Conservation (phyloP, 1,140 invertebrate genomes). For the Hylaeus anthracinus region DNA sequence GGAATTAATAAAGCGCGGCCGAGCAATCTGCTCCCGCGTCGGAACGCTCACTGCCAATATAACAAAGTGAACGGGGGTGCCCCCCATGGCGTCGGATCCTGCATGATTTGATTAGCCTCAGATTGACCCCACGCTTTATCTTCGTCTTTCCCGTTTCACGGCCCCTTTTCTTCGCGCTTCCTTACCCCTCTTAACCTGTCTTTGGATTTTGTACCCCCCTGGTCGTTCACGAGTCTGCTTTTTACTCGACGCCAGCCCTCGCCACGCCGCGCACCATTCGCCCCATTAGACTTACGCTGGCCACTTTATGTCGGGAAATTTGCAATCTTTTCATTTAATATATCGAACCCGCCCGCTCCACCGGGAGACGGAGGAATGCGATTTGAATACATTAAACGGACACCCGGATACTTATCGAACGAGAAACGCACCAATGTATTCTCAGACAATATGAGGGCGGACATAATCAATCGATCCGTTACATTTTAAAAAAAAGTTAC, state of each 20-base stretch:
- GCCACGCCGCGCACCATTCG: slow-evolving; percentile 43
- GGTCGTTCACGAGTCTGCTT: slow-evolving; percentile 79
- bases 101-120: slow-evolving; percentile 82
- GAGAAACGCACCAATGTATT: not conserved
- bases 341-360: slow-evolving; percentile 71
- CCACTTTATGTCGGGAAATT: slow-evolving; percentile 81
- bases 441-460: too few species aligned
- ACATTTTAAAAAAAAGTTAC: not conserved
- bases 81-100: slow-evolving; percentile 59
- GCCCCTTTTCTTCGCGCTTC: slow-evolving; percentile 29
- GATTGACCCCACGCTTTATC: slow-evolving; percentile 77
- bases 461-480: not conserved
- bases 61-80: slow-evolving; percentile 59
- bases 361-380: slow-evolving; percentile 66
- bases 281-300: slow-evolving; percentile 78
- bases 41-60: slow-evolving; percentile 58
- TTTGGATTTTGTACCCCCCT: slow-evolving; percentile 45
- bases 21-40: slow-evolving; percentile 72
- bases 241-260: slow-evolving; percentile 62
- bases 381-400: slow-evolving; percentile 79
- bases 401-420: slow-evolving; percentile 46
- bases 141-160: slow-evolving; percentile 50
- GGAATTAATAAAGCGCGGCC: slow-evolving; percentile 80
- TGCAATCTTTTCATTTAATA: slow-evolving; percentile 82
- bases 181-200: slow-evolving; percentile 53